phyloP scores from a whole-genome alignment of 2,113 vertebrate species.

The Gavia stellata region DNA sequence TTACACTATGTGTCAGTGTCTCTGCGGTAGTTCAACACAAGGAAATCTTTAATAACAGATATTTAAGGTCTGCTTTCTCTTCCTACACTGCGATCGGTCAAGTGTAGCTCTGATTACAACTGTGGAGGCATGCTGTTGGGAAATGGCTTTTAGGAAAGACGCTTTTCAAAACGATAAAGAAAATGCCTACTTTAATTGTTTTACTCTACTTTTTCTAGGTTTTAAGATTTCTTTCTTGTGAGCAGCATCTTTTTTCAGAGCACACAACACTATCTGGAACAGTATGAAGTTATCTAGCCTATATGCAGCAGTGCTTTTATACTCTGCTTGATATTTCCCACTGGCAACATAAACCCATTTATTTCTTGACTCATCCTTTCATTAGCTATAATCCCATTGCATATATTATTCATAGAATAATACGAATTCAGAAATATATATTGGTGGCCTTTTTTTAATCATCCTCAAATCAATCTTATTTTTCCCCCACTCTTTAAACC shows the following conservation, averaged over 20 bases:
- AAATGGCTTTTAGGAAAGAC: neutral
- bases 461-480: neutral
- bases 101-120: neutral
- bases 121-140: neutral
- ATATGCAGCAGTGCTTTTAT: neutral
- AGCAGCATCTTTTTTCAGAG: neutral
- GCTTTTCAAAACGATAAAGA: neutral
- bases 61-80: neutral
- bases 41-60: neutral
- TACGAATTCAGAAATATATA: neutral
- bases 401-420: constrained; percentile 51
- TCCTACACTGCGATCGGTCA: neutral
- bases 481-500: neutral
- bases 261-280: neutral
- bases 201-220: neutral
- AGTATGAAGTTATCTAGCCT: neutral
- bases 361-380: constrained; percentile 44
- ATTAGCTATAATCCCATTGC: constrained; percentile 9
- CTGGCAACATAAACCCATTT: constrained; percentile 12
- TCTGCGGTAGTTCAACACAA: neutral
- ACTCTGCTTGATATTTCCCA: constrained; percentile 28
- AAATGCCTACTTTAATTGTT: neutral
- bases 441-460: neutral
- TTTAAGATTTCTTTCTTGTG: neutral
- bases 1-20: neutral